Evolutionary conservation across 2,888 invertebrate species (phyloP), one percentile per base, ranked within the genome.

Genomic region (Ypsolopha scabrella): DNA sequence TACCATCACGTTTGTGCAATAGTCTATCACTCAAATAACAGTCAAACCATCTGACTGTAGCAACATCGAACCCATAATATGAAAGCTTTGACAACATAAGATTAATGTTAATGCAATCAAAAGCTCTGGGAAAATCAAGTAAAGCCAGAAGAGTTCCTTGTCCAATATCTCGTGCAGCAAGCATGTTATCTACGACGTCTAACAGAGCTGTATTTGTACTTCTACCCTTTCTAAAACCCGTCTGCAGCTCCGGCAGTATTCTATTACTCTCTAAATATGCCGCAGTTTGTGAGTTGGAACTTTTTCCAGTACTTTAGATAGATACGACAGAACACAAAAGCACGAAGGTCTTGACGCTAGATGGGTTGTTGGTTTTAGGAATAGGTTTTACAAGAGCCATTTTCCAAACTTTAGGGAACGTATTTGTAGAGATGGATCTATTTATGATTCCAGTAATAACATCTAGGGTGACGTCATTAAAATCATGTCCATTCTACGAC

Each of bases 51-150:
- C 13, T 41, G 44, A 37, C 39, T 52, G n/a, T 50, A 24, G 9
- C 1, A 0, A 1, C 10, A 7, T 41, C 14, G 14, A 53, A 53
- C 4, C 59, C 54, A 9, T 59, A 52, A 9, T 47, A 48, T 2
- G 11, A 13, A 6, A 64, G 24, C 41, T 60, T 64, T 1, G 53
- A 34, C 0, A 64, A 24, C 0, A 63, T 52, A 6, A 60, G 38
- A 1, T 48, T 41, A 41, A 55, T 61, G 52, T 60, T 51, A 0
- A 66, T 58, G 13, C 53, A 52, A 43, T 68, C 65, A 44, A 68
- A 68, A 6, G 64, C 67, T 11, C 65, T 60, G 0, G 63, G 60
- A 41, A 60, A 66, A 49, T 67, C 65, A 6, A 66, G 55, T 0
- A 64, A 45, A 0, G 58, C 53, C 3, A 64, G 41, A 0, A 64